These are phyloP conservation scores for Alitta virens DNA, from an alignment of 2,888 invertebrate genomes.

Conservation along the genomic window DNA sequence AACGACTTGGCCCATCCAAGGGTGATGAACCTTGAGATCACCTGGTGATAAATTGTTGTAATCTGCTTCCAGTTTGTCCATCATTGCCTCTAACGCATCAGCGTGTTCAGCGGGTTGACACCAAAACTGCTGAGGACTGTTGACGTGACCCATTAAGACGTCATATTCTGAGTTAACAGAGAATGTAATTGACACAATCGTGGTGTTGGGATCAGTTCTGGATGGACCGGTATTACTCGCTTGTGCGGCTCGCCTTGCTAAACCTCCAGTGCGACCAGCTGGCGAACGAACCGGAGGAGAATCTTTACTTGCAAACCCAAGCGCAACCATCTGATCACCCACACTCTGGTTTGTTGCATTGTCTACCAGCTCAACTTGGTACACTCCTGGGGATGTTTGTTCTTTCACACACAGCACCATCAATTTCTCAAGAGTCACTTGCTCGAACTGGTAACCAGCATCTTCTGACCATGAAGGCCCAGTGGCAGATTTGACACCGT, in stretches of 20 bases:
- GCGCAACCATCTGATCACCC: background rate
- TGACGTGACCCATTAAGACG: background rate
- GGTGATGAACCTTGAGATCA: background rate
- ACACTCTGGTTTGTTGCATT: background rate
- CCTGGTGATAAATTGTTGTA: background rate
- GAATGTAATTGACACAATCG: background rate
- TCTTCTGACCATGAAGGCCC: background rate
- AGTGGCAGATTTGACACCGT: background rate
- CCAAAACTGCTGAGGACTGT: background rate
- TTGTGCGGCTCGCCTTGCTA: background rate
- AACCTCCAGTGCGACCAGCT: background rate
- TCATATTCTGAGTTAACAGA: background rate
- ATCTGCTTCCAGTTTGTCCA: background rate
- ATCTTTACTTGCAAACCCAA: background rate
- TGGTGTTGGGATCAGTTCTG: background rate
- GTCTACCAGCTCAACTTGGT: background rate
- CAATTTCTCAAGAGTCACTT: background rate
- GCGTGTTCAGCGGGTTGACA: background rate
- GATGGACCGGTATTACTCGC: background rate
- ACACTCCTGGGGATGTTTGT: no score
- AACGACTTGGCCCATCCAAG: background rate
- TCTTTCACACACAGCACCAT: background rate
- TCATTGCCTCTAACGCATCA: background rate
- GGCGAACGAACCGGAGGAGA: background rate
- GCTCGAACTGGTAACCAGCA: background rate